A percentile compares a stretch with the other conserved stretches of the same genome.
Evolutionary conservation across 2,797 vertebrate species (phyloP).

Genomic region (Enteromius unitaeniatus): DNA sequence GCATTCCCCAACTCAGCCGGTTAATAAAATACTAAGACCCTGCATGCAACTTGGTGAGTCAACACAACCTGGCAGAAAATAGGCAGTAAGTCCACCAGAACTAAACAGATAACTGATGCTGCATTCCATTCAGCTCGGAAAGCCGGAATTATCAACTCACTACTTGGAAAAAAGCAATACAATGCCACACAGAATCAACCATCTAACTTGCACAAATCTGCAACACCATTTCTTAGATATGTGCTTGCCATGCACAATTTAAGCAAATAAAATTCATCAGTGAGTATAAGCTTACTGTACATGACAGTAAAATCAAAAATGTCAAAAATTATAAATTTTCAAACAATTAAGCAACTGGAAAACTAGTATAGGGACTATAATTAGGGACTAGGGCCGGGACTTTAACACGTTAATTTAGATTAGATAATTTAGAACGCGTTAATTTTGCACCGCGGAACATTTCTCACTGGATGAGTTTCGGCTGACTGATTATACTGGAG

Average conservation of each 20-base stretch:
- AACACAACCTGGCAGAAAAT: conserved; percentile 42
- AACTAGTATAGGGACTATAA: neutral
- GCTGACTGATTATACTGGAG: too few relatives aligned
- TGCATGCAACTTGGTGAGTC: conserved; percentile 30
- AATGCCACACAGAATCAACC: conserved; percentile 2
- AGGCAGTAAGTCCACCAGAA: conserved; percentile 40
- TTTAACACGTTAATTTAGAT: too few relatives aligned
- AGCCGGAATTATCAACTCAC: conserved; percentile 7
- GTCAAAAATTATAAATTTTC: neutral
- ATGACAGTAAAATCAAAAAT: neutral
- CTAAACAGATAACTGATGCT: conserved; percentile 46
- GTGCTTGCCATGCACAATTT: neutral
- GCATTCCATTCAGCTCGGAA: conserved; percentile 24
- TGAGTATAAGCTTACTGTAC: neutral
- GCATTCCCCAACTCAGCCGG: conserved; percentile 37
- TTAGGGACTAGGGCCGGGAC: too few relatives aligned
- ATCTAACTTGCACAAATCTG: neutral
- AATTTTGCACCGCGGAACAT: too few relatives aligned
- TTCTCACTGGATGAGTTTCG: too few relatives aligned
- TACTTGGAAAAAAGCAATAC: conserved; percentile 31
- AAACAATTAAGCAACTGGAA: neutral
- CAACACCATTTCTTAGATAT: conserved; percentile 6
- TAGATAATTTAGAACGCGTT: too few relatives aligned
- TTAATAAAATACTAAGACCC: conserved; percentile 47
- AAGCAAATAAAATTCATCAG: conserved; percentile 13